Base-by-base conservation (phyloP, 2,888 invertebrate species). In the Caradrina clavipalpis region DNA sequence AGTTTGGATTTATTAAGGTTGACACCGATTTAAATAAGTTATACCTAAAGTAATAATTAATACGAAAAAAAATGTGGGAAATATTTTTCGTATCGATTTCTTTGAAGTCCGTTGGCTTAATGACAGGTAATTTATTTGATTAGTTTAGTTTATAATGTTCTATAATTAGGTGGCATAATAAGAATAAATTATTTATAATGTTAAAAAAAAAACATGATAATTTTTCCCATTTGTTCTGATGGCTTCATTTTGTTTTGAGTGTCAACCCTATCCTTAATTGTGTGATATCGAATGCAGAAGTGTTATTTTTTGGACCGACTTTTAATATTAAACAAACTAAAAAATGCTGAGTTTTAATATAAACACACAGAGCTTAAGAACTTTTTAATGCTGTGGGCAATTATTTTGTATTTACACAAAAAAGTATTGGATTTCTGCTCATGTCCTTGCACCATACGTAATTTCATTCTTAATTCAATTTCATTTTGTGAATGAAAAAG, bases 271-370 rank as follows among this genome's bases (percentile, higher is more conserved):
- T 35, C 2, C 21, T 69, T 74, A 85, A 86, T 86, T 83, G 82
- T 85, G 75, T 73, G 86, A 86, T 86, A 87, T 87, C 84, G 84
- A 80, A 86, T 80, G 71, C 71, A 78, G 77, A 82, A 87, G 86
- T 89, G 86, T 88, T 90, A 85, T 86, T 86, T 80, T 82, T 84
- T 73, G 78, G 55, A 74, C 76, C 42, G 57, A 66, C 66, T 80
- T 87, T 84, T 85, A 88, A 87, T 86, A 85, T 87, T 80, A 73
- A 82, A 85, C 75, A 82, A 87, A 86, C 85, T 73, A 70, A 84
- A 83, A 82, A 71, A 69, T 2, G 35, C 42, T 67, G 60, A 67
- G 61, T 53, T 62, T 78, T 80, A 74, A 85, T 73, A 83, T 50
- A 83, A 85, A 85, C 65, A 76, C 55, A 80, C 63, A 69, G 47